Conservation (phyloP, 1,140 invertebrate species). For the Drosophila orena region DNA sequence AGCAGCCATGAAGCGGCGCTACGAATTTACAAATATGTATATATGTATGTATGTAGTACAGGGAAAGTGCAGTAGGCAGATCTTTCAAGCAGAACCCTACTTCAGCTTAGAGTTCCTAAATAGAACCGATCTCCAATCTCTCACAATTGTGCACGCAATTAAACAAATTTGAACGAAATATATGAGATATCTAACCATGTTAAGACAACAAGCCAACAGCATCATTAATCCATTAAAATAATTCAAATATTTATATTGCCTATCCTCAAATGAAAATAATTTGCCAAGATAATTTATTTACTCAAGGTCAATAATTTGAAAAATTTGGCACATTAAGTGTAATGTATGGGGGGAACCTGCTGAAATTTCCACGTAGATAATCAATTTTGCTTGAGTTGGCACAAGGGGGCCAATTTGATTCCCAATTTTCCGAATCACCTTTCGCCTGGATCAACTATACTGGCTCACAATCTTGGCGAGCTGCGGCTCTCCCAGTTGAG, state of each 20-base stretch:
- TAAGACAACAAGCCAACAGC: no score
- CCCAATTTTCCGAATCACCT: constrained; percentile 25
- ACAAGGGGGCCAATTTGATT: constrained; percentile 4
- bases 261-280: not conserved
- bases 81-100: constrained; percentile 1
- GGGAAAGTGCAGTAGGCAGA: constrained; percentile 14
- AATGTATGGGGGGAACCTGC: not conserved
- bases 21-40: constrained; percentile 37
- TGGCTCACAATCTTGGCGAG: constrained; percentile 23
- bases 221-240: not conserved
- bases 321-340: not conserved
- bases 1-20: constrained; percentile 59
- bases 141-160: no score
- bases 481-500: constrained; percentile 7
- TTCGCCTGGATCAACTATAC: constrained; percentile 26
- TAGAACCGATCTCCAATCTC: no score
- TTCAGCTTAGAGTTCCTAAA: not conserved
- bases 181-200: no score
- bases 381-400: constrained; percentile 7
- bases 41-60: constrained; percentile 1
- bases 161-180: no score
- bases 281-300: not conserved
- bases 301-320: not conserved
- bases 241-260: not conserved
- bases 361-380: constrained; percentile 1